Conservation (phyloP, 2,888 invertebrate species). For the Drosophila cognata region DNA sequence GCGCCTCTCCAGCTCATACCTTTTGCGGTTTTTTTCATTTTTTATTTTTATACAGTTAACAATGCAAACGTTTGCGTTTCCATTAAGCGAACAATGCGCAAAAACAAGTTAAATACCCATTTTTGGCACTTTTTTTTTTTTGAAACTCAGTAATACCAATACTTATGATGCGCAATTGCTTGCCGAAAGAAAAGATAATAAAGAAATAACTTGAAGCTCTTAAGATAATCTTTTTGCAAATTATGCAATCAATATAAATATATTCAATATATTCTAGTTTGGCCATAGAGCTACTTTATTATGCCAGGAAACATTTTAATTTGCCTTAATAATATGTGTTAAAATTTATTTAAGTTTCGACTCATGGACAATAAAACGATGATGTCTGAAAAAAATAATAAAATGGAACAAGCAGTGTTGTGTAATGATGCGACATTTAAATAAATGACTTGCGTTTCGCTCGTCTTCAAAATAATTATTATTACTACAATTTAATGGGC, state of each 20-base stretch:
- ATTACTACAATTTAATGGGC: constrained; percentile 28
- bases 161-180: constrained; percentile 11
- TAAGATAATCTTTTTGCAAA: not conserved
- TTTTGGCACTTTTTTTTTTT: constrained; percentile 9
- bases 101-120: constrained; percentile 1
- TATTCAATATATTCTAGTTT: not conserved
- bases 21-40: not conserved
- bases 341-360: not conserved
- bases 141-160: not conserved
- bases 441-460: constrained; percentile 45
- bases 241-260: not conserved
- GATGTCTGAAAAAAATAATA: constrained; percentile 5
- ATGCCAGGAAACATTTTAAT: not conserved
- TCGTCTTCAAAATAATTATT: constrained; percentile 23
- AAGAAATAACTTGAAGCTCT: not conserved
- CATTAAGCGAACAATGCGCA: constrained; percentile 35
- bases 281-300: not conserved
- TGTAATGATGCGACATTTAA: constrained; percentile 17
- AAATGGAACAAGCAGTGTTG: constrained; percentile 16
- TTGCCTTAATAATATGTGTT: not conserved
- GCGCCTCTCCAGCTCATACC: too few species aligned
- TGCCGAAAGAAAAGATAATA: not conserved
- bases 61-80: constrained; percentile 63
- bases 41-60: constrained; percentile 23
- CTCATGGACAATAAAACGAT: not conserved